Evolutionary conservation across 1,140 invertebrate genomes (phyloP), one percentile per base, ranked within the genome.

Genomic region (Liolophura sinensis): DNA sequence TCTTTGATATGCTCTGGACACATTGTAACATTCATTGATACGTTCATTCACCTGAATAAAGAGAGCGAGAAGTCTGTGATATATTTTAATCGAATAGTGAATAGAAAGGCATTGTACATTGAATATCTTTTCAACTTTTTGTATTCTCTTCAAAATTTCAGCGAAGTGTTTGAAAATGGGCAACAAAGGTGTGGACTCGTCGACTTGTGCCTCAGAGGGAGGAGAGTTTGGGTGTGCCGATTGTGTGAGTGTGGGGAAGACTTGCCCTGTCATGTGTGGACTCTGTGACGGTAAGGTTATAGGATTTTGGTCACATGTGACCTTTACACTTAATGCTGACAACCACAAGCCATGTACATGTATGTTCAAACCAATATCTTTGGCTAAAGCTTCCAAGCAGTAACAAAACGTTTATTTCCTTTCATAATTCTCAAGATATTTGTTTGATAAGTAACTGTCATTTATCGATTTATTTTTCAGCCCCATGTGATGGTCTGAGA

Each of bases 221-320:
- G 31, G 31, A 40, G 31, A 40, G 31, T 40, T 9, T 5, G 31
- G 31, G 31, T 40, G 31, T 40, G 31, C 31, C 31, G 31, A 40
- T 40, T 40, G 31, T 9, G 31, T 40, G 31, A 40, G 3, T 40
- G 9, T 40, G 63, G 60, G 62, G 60, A 74, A 78, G 50, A 74
- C 73, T 67, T 78, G 77, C 56, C 77, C 77, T 1, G 74, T 78
- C 25, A 76, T 77, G 77, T 78, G 77, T 60, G 77, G 77, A 16
- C 62, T 76, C 0, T 78, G 77, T 64, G 74, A 78, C 54, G 61
- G 77, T 78, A 64, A 64, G 73, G 70, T 50, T 57, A 62, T 50
- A n/a, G 15, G 50, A 22, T 25, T 54, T 46, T 18, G 18, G 20
- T 40, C 27, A 11, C 7, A 20, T 24, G 14, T 64, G 54, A 55